phyloP scores from a whole-genome alignment of 2,113 vertebrate species.

The Eptesicus fuscus region DNA sequence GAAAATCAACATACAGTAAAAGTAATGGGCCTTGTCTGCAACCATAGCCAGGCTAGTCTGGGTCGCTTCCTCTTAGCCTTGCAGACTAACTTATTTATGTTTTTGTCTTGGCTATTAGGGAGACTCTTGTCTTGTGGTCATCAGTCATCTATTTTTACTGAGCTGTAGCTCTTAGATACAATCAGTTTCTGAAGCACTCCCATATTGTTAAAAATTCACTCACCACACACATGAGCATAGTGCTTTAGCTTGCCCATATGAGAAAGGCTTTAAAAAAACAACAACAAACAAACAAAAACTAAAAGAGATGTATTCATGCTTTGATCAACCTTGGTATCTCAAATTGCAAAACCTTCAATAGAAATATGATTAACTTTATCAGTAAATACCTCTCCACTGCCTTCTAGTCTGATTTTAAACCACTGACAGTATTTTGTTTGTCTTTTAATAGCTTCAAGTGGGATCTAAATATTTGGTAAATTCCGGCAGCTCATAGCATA shows the following conservation, averaged over 20 bases:
- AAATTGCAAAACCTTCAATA: neutral
- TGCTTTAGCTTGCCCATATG: neutral
- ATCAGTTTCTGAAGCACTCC: neutral
- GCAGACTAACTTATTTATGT: neutral
- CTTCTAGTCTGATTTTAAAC: neutral
- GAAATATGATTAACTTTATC: neutral
- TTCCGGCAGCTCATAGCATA: neutral
- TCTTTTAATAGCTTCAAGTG: neutral
- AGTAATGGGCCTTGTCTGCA: neutral
- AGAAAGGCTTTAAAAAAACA: neutral
- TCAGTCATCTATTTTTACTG: neutral
- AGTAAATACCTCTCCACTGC: neutral
- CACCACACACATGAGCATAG: fast-evolving
- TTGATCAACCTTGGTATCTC: neutral
- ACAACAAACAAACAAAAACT: neutral
- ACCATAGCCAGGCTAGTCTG: fast-evolving
- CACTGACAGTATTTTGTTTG: neutral
- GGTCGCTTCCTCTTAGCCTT: neutral
- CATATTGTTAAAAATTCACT: neutral
- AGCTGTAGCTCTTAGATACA: neutral
- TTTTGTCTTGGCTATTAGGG: neutral
- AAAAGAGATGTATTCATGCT: too few species aligned
- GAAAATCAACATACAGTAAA: neutral
- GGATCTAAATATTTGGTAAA: neutral
- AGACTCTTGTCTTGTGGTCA: neutral